phyloP scores from a whole-genome alignment of 2,113 vertebrate genomes.

The Hydropotes inermis region DNA sequence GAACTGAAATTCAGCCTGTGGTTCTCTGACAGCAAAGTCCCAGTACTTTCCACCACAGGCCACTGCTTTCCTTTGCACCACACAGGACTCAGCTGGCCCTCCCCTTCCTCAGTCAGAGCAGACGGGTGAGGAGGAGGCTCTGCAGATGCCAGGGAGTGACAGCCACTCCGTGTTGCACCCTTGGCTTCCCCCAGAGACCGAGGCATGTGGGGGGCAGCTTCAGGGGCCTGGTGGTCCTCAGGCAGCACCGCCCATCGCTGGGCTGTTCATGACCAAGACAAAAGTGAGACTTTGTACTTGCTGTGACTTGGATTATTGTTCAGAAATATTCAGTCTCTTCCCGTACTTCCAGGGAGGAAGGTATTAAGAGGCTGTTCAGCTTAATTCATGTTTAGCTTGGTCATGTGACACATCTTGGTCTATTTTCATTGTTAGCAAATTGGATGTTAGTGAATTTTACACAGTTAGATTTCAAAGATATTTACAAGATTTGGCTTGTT shows the following conservation, averaged over 20 bases:
- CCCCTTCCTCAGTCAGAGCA: neutral
- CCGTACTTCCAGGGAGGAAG: neutral
- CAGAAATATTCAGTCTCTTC: neutral
- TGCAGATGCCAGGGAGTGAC: neutral
- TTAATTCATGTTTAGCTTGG: neutral
- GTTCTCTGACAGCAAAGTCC: neutral
- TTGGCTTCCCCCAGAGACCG: neutral
- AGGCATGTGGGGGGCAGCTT: neutral
- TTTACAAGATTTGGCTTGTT: neutral
- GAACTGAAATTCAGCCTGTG: neutral
- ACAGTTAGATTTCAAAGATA: neutral
- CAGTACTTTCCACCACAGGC: neutral
- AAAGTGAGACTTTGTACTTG: neutral
- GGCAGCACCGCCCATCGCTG: neutral
- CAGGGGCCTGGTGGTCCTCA: rapidly evolving
- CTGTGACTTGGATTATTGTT: neutral
- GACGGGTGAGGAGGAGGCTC: neutral
- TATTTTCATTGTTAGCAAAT: neutral
- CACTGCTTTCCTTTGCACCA: neutral
- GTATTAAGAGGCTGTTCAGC: neutral
- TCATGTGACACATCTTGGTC: neutral
- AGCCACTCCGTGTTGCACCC: rapidly evolving
- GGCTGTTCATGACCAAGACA: neutral
- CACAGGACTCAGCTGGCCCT: neutral
- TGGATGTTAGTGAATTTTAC: neutral